Base-by-base conservation (phyloP, 2,797 vertebrate species). In the Todus mexicanus region DNA sequence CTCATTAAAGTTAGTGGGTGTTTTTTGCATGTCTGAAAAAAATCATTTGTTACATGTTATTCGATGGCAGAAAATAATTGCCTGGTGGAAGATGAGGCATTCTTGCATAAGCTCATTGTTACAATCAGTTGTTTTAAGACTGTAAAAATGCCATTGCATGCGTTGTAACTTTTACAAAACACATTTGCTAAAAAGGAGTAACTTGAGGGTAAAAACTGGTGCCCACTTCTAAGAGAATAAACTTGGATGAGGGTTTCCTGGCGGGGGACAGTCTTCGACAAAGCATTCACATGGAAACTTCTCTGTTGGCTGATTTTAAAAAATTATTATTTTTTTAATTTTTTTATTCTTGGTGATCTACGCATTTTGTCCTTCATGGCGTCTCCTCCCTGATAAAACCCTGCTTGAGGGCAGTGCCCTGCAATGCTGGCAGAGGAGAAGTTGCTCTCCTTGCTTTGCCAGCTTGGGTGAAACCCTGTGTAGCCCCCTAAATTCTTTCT, bases 101-200 rank as follows among this genome's bases (percentile, higher is more conserved):
- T 94, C 89, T 96, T 96, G 95, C 96, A 96, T 91, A 90, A 96
- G 85, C 76, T 96, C 87, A 89, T 85, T 81, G 88, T 92, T 95
- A 94, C 87, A 89, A 96, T 88, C 93, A 96, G 79, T 94, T 87
- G 90, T 81, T 88, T 93, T 81, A 93, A 93, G 94, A 86, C 80
- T 90, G 61, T 90, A 94, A 96, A 95, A 93, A 96, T 93, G 87
- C 82, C 82, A 94, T 92, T 89, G 90, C 93, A 87, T 94, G 93
- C 40, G n/a, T 87, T 93, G 89, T 95, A 94, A 89, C 82, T 95
- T 96, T 93, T 95, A 88, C 89, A 93, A 96, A 96, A 92, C 76
- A 78, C 68, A 94, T 92, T 94, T 94, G 79, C 93, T 93, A 91
- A 96, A 94, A 89, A 93, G 79, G 92, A 93, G 82, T 95, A 94